Percentiles rank a stretch among this genome's conserved stretches.
Evolutionary conservation across 2,888 invertebrate species (phyloP).

Genomic region (Heliconius cydno): DNA sequence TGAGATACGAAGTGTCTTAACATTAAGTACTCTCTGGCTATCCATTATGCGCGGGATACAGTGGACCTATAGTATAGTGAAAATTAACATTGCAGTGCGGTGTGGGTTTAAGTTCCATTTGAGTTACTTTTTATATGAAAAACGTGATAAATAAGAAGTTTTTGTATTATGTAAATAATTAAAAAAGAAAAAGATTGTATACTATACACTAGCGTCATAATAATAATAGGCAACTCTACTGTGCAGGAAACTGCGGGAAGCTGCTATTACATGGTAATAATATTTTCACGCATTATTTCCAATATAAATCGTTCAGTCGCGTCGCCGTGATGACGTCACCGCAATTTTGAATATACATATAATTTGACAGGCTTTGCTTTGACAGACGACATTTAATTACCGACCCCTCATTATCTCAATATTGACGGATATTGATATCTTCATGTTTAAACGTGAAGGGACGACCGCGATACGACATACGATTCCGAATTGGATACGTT

Average conservation of each 20-base stretch:
- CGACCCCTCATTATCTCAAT: constrained; percentile 80
- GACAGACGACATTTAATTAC: constrained; percentile 82
- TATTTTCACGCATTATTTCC: constrained; percentile 19
- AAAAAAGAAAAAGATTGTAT: too few species aligned
- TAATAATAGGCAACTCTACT: too few species aligned
- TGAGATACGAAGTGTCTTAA: not conserved
- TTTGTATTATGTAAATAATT: too few species aligned
- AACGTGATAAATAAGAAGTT: too few species aligned
- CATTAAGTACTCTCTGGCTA: too few species aligned
- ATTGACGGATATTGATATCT: constrained; percentile 75
- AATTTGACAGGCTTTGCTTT: constrained; percentile 78
- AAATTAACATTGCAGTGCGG: too few species aligned
- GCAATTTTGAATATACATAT: constrained; percentile 74
- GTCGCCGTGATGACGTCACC: constrained; percentile 60
- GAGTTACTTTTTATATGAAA: too few species aligned
- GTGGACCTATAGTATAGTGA: too few species aligned
- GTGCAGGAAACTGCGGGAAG: too few species aligned
- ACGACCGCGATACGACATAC: constrained; percentile 53
- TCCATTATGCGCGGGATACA: too few species aligned
- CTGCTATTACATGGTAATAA: constrained; percentile 8
- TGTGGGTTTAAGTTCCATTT: too few species aligned
- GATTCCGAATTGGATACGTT: not conserved
- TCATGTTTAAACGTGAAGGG: constrained; percentile 47
- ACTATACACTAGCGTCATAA: too few species aligned
- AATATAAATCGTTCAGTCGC: constrained; percentile 59